Conservation (phyloP, 2,797 vertebrate species). For the Coregonus ussuriensis region DNA sequence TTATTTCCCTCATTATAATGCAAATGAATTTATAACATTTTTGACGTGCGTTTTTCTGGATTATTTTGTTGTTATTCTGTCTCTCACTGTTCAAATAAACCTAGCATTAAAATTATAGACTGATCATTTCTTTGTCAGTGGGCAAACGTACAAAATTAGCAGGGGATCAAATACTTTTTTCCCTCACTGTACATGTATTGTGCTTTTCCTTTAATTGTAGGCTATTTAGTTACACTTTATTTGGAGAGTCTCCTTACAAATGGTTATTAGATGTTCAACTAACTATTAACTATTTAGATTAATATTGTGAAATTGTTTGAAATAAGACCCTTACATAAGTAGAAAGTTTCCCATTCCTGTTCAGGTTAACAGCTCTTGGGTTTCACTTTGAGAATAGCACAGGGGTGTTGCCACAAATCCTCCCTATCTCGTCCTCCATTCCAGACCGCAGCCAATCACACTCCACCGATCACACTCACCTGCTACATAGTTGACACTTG, state of each 20-base stretch:
- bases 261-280: not conserved
- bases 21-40: too few relatives aligned
- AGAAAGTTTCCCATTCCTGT: not conserved
- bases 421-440: slow-evolving; percentile 27
- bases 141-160: too few relatives aligned
- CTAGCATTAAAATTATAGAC: too few relatives aligned
- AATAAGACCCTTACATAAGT: not conserved
- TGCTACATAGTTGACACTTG: slow-evolving; percentile 57
- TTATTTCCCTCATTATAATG: too few relatives aligned
- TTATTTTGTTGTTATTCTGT: too few relatives aligned
- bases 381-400: slow-evolving; percentile 29
- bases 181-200: too few relatives aligned
- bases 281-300: not conserved
- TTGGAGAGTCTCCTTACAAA: not conserved
- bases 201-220: not conserved
- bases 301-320: not conserved
- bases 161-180: too few relatives aligned
- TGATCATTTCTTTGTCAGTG: too few relatives aligned
- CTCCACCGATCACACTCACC: slow-evolving; percentile 45
- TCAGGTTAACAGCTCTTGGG: slow-evolving; percentile 19
- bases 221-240: too few relatives aligned
- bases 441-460: slow-evolving; percentile 41
- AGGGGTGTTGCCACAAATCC: slow-evolving; percentile 34
- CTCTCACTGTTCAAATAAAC: too few relatives aligned
- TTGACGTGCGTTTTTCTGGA: too few relatives aligned